A percentile compares a stretch with the other conserved stretches of the same genome.
Evolutionary conservation across 2,888 invertebrate genomes (phyloP).

Genomic region (Troides aeacus): DNA sequence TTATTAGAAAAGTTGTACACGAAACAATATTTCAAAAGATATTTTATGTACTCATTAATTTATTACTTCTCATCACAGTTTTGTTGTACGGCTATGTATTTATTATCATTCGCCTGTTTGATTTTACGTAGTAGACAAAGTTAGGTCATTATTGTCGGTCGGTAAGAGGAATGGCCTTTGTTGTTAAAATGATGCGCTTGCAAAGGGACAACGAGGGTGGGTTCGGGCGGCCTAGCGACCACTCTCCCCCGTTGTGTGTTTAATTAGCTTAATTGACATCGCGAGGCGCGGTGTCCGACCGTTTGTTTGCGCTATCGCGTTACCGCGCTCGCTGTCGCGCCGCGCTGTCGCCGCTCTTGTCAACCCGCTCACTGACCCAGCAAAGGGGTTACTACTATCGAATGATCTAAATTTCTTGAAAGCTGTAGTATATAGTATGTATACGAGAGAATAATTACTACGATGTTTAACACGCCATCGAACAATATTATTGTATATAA

Average conservation of each 20-base stretch:
- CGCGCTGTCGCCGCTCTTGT: constrained; percentile 39
- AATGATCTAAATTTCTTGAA: constrained; percentile 19
- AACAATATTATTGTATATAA: background rate
- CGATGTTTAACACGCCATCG: background rate
- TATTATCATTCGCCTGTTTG: constrained; percentile 21
- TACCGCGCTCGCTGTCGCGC: constrained; percentile 53
- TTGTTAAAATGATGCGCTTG: constrained; percentile 69
- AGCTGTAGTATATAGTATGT: background rate
- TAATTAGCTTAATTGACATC: constrained; percentile 80
- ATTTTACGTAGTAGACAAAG: constrained; percentile 36
- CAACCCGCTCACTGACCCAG: constrained; percentile 23
- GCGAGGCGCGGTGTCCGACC: constrained; percentile 77
- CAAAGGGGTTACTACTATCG: constrained; percentile 38
- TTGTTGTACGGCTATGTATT: background rate
- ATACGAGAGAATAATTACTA: background rate
- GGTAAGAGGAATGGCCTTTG: constrained; percentile 62
- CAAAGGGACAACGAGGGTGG: constrained; percentile 57
- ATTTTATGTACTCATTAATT: background rate
- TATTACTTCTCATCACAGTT: background rate
- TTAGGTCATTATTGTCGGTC: constrained; percentile 54
- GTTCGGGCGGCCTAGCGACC: constrained; percentile 46
- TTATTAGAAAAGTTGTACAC: constrained; percentile 30
- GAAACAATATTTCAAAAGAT: background rate
- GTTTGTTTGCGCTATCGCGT: constrained; percentile 76
- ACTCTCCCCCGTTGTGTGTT: constrained; percentile 70